These are phyloP conservation scores for Callyntrura sp. DNA, from an alignment of 2,888 invertebrate genomes.

Conservation along the genomic window DNA sequence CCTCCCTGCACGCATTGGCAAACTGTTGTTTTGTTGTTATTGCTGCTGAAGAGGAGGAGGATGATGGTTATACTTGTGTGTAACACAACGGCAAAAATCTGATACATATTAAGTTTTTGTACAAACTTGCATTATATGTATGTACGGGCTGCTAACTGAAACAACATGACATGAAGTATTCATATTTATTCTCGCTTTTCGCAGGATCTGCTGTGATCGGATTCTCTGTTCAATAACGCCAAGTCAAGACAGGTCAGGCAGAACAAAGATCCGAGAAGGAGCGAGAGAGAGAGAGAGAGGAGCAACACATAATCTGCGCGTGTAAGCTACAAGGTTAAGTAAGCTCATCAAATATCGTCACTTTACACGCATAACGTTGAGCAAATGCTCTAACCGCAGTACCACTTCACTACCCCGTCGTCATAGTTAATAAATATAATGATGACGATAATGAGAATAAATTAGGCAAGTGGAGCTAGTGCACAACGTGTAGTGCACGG, in stretches of 20 bases:
- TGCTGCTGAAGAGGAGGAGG: constrained; percentile 24
- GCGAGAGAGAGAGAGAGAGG: not conserved
- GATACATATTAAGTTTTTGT: constrained; percentile 13
- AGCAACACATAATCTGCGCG: constrained; percentile 47
- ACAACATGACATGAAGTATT: constrained; percentile 54
- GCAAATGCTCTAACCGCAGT: constrained; percentile 8
- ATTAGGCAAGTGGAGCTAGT: constrained; percentile 44
- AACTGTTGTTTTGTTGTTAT: constrained; percentile 35
- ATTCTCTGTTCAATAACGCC: constrained; percentile 61
- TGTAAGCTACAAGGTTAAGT: not conserved
- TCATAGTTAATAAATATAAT: constrained; percentile 54
- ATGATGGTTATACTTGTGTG: constrained; percentile 20
- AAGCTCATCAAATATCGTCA: constrained; percentile 23
- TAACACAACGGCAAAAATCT: constrained; percentile 64
- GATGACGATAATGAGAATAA: constrained; percentile 59
- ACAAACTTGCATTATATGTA: constrained; percentile 32
- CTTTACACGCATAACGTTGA: not conserved
- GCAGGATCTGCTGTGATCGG: constrained; percentile 37
- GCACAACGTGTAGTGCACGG: constrained; percentile 36
- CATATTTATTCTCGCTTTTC: constrained; percentile 45
- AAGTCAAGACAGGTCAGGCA: constrained; percentile 73
- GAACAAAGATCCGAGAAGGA: constrained; percentile 44
- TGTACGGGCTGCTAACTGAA: constrained; percentile 11
- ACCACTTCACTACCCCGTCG: constrained; percentile 29
- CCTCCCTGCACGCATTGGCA: constrained; percentile 41